Evolutionary conservation across 1,140 invertebrate genomes (phyloP).

Genomic region (Cydia amplana): DNA sequence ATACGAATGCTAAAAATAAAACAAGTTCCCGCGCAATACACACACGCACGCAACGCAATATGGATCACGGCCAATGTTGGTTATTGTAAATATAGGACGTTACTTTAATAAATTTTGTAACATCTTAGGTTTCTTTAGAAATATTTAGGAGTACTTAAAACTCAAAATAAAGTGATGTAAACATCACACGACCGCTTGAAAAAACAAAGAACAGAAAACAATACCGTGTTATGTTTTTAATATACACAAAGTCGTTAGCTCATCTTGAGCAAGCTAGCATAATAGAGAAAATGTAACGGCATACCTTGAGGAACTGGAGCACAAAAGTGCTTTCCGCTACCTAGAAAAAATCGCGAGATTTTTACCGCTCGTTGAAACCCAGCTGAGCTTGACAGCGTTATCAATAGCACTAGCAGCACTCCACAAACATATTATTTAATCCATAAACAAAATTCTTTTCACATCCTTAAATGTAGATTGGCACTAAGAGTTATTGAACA

Average conservation of each 20-base stretch:
- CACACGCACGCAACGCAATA: too few relatives aligned
- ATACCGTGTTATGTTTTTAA: slow-evolving; percentile 29
- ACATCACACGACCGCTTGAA: background rate
- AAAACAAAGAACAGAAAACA: background rate
- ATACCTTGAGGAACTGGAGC: slow-evolving; percentile 75
- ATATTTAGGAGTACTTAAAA: background rate
- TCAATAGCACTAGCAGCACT: slow-evolving; percentile 56
- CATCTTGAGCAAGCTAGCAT: slow-evolving; percentile 8
- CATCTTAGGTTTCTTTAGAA: background rate
- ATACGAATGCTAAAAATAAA: slow-evolving; percentile 74
- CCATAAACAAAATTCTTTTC: background rate
- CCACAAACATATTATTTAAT: slow-evolving; percentile 33
- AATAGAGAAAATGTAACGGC: slow-evolving; percentile 63
- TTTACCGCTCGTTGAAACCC: slow-evolving; percentile 73
- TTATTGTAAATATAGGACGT: slow-evolving; percentile 51
- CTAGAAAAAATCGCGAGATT: slow-evolving; percentile 73
- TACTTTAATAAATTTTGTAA: background rate
- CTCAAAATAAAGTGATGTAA: background rate
- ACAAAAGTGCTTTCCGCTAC: slow-evolving; percentile 67
- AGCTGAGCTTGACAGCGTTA: slow-evolving; percentile 78
- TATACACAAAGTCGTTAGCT: background rate
- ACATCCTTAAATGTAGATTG: slow-evolving; percentile 17
- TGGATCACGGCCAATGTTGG: slow-evolving; percentile 75
- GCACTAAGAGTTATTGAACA: slow-evolving; percentile 24
- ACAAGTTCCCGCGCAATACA: slow-evolving; percentile 74